Evolutionary conservation across 2,113 vertebrate genomes (phyloP).

Genomic region (Antennarius striatus): DNA sequence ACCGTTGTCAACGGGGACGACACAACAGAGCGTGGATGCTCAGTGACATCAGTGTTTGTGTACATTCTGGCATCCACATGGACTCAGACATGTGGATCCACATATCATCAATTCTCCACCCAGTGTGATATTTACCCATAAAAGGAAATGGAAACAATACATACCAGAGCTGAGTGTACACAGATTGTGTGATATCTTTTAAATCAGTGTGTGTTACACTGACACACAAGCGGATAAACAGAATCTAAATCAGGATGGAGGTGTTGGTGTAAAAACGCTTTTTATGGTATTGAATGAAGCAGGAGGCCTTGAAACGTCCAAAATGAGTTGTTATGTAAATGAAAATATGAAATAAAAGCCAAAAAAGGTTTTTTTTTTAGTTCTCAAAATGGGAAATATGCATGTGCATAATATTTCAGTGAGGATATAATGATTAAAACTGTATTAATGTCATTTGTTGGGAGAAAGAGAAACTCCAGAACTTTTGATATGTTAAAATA

Average conservation of each 20-base stretch:
- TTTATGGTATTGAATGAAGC: not conserved
- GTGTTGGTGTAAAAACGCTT: not conserved
- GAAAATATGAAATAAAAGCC: too few species aligned
- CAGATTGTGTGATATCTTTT: conserved; percentile 6
- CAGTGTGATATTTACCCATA: conserved; percentile 22
- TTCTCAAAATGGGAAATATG: too few species aligned
- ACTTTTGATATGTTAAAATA: too few species aligned
- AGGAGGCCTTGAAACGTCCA: not conserved
- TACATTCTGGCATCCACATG: not conserved
- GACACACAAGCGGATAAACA: conserved; percentile 12
- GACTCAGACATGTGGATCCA: not conserved
- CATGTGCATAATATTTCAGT: too few species aligned
- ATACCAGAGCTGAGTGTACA: conserved; percentile 6
- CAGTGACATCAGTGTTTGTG: not conserved
- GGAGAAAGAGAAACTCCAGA: too few species aligned
- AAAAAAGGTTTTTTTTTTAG: too few species aligned
- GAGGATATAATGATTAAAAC: too few species aligned
- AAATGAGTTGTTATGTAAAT: not conserved
- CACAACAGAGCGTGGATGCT: not conserved
- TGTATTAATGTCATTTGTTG: too few species aligned
- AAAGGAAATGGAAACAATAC: conserved; percentile 24
- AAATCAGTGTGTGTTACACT: conserved; percentile 9
- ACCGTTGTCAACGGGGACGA: not conserved
- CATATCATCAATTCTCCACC: not conserved
- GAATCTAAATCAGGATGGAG: not conserved